Conservation (phyloP, 2,113 vertebrate genomes). For the Apeltes quadracus region DNA sequence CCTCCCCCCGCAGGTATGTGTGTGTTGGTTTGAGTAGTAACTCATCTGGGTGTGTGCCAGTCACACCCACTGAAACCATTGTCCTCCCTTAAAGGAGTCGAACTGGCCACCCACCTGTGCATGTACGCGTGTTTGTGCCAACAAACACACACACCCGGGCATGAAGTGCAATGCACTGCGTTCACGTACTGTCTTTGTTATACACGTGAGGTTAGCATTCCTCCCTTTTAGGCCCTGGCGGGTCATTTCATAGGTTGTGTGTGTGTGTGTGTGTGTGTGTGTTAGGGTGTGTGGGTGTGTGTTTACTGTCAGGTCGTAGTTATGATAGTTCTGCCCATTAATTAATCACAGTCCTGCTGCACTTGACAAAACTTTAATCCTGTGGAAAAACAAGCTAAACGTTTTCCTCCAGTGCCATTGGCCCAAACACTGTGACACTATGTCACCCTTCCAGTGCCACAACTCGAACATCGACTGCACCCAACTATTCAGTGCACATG, state of each 20-base stretch:
- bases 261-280: slow-evolving; percentile 34
- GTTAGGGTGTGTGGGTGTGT: slow-evolving; percentile 54
- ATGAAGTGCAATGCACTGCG: neutral
- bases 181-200: slow-evolving; percentile 2
- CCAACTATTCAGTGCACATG: no score
- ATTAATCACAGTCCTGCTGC: neutral
- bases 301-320: neutral
- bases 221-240: slow-evolving; percentile 46
- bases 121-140: neutral
- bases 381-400: neutral
- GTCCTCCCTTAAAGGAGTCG: neutral
- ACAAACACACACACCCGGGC: slow-evolving; percentile 2
- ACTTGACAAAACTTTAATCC: neutral
- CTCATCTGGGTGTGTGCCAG: slow-evolving; percentile 57
- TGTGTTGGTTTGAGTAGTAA: slow-evolving; percentile 52
- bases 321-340: neutral
- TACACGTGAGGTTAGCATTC: slow-evolving; percentile 39
- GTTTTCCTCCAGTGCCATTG: neutral
- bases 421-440: neutral
- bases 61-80: slow-evolving; percentile 65
- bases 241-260: slow-evolving; percentile 45
- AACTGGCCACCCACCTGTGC: neutral
- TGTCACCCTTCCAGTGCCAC: neutral
- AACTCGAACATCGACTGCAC: neutral
- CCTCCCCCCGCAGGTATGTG: slow-evolving; percentile 52